Evolutionary conservation across 2,888 invertebrate genomes (phyloP).

Genomic region (Torymus aiolomorphi): DNA sequence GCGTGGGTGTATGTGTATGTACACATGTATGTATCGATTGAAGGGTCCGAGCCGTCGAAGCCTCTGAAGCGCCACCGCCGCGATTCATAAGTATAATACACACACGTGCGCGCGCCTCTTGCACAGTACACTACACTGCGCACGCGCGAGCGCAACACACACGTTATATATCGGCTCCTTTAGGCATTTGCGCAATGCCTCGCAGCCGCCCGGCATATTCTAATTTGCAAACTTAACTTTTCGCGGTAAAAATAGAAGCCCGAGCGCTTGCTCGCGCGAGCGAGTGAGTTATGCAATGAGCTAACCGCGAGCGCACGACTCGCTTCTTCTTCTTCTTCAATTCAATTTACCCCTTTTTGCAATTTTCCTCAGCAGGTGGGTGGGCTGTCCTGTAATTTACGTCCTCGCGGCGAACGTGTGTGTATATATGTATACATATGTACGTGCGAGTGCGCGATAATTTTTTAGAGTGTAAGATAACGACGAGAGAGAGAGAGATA

Average conservation of each 20-base stretch:
- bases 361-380: not conserved
- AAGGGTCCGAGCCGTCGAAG: not conserved
- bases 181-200: constrained; percentile 34
- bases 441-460: too few relatives aligned
- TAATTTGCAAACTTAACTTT: constrained; percentile 52
- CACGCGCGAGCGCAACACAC: too few relatives aligned
- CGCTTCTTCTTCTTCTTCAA: not conserved
- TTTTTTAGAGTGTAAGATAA: constrained; percentile 23
- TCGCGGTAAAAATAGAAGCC: constrained; percentile 46
- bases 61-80: not conserved
- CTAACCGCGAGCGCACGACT: not conserved
- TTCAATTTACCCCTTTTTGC: constrained; percentile 2
- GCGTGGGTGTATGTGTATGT: too few relatives aligned
- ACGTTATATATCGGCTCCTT: constrained; percentile 20
- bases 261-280: not conserved
- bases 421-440: too few relatives aligned
- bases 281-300: constrained; percentile 25
- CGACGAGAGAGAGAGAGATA: not conserved
- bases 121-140: not conserved
- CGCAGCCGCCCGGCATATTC: constrained; percentile 11
- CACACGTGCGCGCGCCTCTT: not conserved
- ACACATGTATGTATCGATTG: constrained; percentile 5
- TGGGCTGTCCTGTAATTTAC: too few relatives aligned
- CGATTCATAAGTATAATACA: constrained; percentile 12
- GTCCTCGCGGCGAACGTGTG: too few relatives aligned